Evolutionary conservation across 2,113 vertebrate genomes (phyloP), one percentile per base, ranked within the genome.

Genomic region (Platanista minor): DNA sequence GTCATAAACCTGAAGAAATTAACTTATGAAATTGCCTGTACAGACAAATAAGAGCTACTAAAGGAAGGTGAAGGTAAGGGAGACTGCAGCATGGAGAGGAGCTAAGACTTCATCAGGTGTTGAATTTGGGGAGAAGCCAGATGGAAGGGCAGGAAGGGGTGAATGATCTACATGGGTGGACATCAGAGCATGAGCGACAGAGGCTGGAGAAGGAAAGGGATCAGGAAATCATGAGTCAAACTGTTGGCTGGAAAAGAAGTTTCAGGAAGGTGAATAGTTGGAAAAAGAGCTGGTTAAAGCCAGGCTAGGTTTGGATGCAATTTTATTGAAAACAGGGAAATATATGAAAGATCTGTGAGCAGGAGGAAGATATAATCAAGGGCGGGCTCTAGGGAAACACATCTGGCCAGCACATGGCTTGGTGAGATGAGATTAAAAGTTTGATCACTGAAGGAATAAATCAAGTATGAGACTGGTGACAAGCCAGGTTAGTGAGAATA

Each of bases 321-420:
- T 90, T 84, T 96, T 52, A 59, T 29, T 90, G 77, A 94, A 61
- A 85, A 96, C 25, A 95, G 52, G 72, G 7, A 96, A 75, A 25
- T 66, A 77, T 52, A 27, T 10, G 27, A 46, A 92, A 61, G 57
- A 29, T 80, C 66, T 96, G 75, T 92, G 77, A 84, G 71, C n/a
- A 94, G 46, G 41, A 92, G 67, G 43, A 57, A 88, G 27, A 36
- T 1, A 36, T 7, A 46, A 81, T 74, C 89, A 81, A 61, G 39
- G 39, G 39, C 41, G 78, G 84, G 27, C 69, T 90, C 74, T 31
- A 57, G 62, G 17, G 71, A 74, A 86, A 71, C 33, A 43, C 87
- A 93, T 75, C 41, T 52, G 87, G 87, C 11, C 64, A 67, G 66
- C 91, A 94, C 25, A 62, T 25, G 75, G 77, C 23, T 77, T 18